A percentile compares a stretch with the other conserved stretches of the same genome.
Conservation (phyloP, 1,140 invertebrate species). For the Drosophila littoralis region DNA sequence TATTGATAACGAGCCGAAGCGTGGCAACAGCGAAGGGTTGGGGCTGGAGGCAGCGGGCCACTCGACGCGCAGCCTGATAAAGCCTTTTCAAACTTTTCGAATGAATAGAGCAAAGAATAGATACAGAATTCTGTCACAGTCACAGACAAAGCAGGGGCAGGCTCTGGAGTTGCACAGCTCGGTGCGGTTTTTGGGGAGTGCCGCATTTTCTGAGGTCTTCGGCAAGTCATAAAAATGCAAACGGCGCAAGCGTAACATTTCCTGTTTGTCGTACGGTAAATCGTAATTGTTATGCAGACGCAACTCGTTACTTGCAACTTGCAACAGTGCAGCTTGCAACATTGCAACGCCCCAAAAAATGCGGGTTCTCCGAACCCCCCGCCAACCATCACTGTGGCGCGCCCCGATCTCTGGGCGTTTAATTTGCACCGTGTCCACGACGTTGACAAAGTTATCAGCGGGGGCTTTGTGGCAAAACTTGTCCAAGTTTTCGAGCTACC, state of each 20-base stretch:
- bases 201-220: conserved; percentile 7
- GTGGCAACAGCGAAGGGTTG: conserved; percentile 25
- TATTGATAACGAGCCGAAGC: conserved; percentile 55
- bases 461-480: conserved; percentile 38
- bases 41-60: not conserved
- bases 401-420: conserved; percentile 27
- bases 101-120: conserved; percentile 1
- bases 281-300: conserved; percentile 72
- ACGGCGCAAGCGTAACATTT: conserved; percentile 66
- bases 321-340: conserved; percentile 18
- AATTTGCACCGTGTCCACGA: conserved; percentile 41
- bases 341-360: conserved; percentile 18
- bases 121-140: not conserved
- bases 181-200: conserved; percentile 26
- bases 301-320: conserved; percentile 42
- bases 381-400: not conserved
- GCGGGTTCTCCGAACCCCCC: not conserved
- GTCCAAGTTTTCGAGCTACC: conserved; percentile 31
- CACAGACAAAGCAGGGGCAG: not conserved
- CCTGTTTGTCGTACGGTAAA: conserved; percentile 70
- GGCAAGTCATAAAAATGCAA: conserved; percentile 42
- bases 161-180: not conserved
- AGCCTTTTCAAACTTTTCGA: not conserved
- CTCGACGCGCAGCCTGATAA: conserved; percentile 38
- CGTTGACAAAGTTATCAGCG: conserved; percentile 66